Conservation (phyloP, 2,113 vertebrate species). For the Aythya baeri region DNA sequence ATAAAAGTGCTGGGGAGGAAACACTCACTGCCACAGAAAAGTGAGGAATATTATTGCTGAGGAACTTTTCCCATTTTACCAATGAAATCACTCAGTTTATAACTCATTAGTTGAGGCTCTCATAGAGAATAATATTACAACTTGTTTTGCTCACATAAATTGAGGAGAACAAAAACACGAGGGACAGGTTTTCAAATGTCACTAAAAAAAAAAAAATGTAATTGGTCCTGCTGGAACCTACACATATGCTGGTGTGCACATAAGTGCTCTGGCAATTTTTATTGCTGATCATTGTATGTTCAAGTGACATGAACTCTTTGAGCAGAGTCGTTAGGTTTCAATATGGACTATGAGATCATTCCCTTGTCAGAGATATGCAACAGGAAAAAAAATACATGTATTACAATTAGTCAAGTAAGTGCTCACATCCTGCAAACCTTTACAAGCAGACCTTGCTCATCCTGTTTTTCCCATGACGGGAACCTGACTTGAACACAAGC, state of each 20-base stretch:
- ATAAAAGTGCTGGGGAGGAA: neutral
- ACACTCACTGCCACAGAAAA: neutral
- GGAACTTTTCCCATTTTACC: neutral
- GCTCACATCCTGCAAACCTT: neutral
- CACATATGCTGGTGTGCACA: neutral
- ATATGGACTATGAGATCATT: neutral
- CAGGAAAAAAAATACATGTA: neutral
- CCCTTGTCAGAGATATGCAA: neutral
- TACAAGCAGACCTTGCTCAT: neutral
- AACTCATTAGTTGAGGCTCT: conserved; percentile 1
- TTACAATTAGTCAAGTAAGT: neutral
- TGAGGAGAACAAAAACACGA: neutral
- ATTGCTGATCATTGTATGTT: neutral
- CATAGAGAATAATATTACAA: neutral
- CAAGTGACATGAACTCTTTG: neutral
- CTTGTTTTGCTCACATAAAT: neutral
- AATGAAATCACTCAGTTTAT: neutral
- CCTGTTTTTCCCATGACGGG: neutral
- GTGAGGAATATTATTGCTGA: neutral
- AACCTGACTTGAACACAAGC: neutral
- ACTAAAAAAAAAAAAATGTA: neutral
- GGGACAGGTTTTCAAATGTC: neutral
- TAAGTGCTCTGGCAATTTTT: neutral
- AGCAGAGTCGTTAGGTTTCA: conserved; percentile 9
- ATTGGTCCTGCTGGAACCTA: conserved; percentile 5